Evolutionary conservation across 2,113 vertebrate genomes (phyloP), one percentile per base, ranked within the genome.

Genomic region (Hippocampus comes): DNA sequence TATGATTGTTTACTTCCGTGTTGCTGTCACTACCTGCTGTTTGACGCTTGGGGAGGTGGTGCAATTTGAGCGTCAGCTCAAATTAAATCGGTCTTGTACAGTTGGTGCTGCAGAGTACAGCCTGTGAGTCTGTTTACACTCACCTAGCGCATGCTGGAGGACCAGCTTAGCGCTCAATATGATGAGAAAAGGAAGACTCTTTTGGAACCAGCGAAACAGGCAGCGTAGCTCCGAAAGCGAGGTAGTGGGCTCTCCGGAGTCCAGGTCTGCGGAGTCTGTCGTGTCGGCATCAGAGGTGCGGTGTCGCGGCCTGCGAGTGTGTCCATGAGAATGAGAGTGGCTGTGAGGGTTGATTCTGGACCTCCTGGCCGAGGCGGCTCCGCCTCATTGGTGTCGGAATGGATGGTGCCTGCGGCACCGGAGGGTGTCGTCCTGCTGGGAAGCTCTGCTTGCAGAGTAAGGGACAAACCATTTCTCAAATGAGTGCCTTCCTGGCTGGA

Each of bases 101-200:
- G 21, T 56, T 11, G 20, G 53, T 23, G 9, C 21, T 55, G 21
- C 21, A 55, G 25, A 10, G 14, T 30, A 60, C 27, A 23, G 10
- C 3, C 25, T 27, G 41, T 23, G 41, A 4, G 0, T 34, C 11
- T 17, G 27, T 30, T 30, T 61, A 17, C 25, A 83, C 84, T 76
- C 94, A 99, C 97, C 97, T 12, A 92, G 88, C 25, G 93, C 81
- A 72, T 98, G 97, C 77, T 98, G 95, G 88, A 91, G 83, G 81
- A 97, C 76, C 73, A 98, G 86, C 88, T 98, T 99, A 87, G 93
- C 90, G 84, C 94, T 87, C 75, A 99, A 91, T 85, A 98, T 95
- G 41, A 97, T 55, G 23, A 98, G 93, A 73, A 97, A 99, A 9
- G 96, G 97, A 90, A 98, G 91, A 81, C 96, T 98, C 91, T 91